Conservation (phyloP, 1,140 invertebrate genomes). For the Temnothorax nylanderi region DNA sequence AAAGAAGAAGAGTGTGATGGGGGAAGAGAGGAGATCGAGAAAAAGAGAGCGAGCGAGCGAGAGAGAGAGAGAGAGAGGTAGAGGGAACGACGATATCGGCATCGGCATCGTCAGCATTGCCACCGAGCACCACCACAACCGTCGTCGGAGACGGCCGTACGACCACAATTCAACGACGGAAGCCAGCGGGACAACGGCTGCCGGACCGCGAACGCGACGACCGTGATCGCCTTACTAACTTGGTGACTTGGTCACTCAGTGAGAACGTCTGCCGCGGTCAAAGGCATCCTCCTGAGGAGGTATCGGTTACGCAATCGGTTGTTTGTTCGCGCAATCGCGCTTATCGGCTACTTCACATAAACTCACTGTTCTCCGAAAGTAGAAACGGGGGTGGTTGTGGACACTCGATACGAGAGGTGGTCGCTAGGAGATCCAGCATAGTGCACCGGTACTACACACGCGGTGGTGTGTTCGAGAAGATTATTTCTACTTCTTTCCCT, state of each 20-base stretch:
- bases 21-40: background rate
- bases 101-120: constrained; percentile 27
- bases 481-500: background rate
- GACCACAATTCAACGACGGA: constrained; percentile 34
- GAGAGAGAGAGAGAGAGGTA: constrained; percentile 30
- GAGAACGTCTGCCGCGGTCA: constrained; percentile 55
- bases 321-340: constrained; percentile 5
- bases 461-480: background rate
- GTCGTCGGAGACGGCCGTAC: constrained; percentile 8
- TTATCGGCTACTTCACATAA: background rate
- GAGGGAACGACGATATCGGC: constrained; percentile 4
- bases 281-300: background rate
- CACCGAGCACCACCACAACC: constrained; percentile 50
- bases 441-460: background rate
- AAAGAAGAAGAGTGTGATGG: constrained; percentile 10
- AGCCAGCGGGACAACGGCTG: constrained; percentile 21
- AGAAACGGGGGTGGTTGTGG: background rate
- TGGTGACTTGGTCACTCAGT: constrained; percentile 80
- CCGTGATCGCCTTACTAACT: constrained; percentile 66
- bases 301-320: constrained; percentile 3
- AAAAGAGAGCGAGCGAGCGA: constrained; percentile 39
- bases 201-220: constrained; percentile 14
- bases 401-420: background rate
- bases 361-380: background rate
- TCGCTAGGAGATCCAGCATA: background rate